Conservation (phyloP, 2,888 invertebrate species). For the Pristionchus arcanus region DNA sequence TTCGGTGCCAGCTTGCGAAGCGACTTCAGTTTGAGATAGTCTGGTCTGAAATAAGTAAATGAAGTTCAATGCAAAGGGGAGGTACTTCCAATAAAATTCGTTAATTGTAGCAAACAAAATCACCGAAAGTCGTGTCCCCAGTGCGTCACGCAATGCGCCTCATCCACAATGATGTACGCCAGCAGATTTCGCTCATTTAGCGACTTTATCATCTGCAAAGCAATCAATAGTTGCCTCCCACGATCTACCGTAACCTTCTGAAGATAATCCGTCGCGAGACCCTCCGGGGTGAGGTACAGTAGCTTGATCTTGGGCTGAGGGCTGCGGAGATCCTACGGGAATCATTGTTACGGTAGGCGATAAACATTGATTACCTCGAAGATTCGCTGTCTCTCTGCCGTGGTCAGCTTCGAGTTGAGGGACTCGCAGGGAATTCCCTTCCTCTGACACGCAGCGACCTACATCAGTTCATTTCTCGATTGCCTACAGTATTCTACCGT, state of each 20-base stretch:
- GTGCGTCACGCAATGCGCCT: conserved; percentile 97
- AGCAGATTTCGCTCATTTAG: conserved; percentile 88
- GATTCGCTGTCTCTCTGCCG: conserved; percentile 88
- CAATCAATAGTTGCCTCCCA: neutral
- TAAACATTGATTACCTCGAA: conserved; percentile 80
- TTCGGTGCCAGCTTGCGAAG: conserved; percentile 84
- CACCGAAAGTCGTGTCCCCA: conserved; percentile 96
- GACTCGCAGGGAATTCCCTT: conserved; percentile 90
- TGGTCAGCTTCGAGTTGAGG: conserved; percentile 92
- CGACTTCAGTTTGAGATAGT: conserved; percentile 91
- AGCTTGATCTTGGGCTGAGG: conserved; percentile 87
- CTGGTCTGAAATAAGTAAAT: conserved; percentile 84
- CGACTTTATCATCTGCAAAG: conserved; percentile 74
- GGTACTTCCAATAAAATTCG: too few species aligned
- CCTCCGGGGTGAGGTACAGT: conserved; percentile 97
- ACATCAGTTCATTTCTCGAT: conserved; percentile 79
- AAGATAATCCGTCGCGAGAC: conserved; percentile 87
- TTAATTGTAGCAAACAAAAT: neutral
- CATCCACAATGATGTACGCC: conserved; percentile 94
- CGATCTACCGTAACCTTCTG: conserved; percentile 22
- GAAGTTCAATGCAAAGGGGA: too few species aligned
- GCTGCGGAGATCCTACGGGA: conserved; percentile 67
- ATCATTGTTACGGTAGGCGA: conserved; percentile 47
- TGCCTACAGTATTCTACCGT: neutral
- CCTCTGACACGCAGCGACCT: conserved; percentile 90